Evolutionary conservation across 2,888 invertebrate genomes (phyloP), one percentile per base, ranked within the genome.

Genomic region (Chrysodeixis includens): DNA sequence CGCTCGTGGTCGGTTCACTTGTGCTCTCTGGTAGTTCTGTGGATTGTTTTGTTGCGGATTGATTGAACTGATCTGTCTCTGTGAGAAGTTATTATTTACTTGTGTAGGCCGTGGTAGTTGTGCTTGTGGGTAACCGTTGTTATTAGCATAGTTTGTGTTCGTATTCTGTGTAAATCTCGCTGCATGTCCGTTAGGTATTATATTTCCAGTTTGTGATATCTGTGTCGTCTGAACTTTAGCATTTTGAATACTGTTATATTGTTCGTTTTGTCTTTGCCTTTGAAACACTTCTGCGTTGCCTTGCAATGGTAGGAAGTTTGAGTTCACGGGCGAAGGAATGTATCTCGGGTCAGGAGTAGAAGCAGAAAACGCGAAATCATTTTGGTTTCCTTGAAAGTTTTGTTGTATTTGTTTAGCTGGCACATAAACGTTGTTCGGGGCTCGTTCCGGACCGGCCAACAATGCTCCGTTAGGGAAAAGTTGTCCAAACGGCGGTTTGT

Each of bases 401-500:
- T 87, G 89, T 68, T 88, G 88, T 30, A 85, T 82, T 82, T 86
- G 87, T 69, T 92, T 92, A n/a, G 90, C 79, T 18, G 92, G 92
- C 56, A 92, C 76, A 68, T 89, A 90, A 16, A 91, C 78, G 66
- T 90, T 92, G 63, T 85, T 91, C 1, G 88, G 88, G 30, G 84
- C 74, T 77, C 88, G 86, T 66, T 93, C 91, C 1, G 89, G 88
- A 10, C 88, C 87, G 16, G 88, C 84, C 54, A 88, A 75, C 12
- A 91, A 79, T 10, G 90, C 91, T 53, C 88, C 92, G 51, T 92
- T 93, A 0, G 92, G 91, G 62, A 92, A 92, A 18, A 92, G 70
- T 78, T 94, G 93, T 20, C 92, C 92, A 6, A 83, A 82, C 2
- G 94, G 95, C 18, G 95, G 93, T 60, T 86, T 93, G 70, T 95